Evolutionary conservation across 2,113 vertebrate genomes (phyloP).

Genomic region (Muntiacus reevesi): DNA sequence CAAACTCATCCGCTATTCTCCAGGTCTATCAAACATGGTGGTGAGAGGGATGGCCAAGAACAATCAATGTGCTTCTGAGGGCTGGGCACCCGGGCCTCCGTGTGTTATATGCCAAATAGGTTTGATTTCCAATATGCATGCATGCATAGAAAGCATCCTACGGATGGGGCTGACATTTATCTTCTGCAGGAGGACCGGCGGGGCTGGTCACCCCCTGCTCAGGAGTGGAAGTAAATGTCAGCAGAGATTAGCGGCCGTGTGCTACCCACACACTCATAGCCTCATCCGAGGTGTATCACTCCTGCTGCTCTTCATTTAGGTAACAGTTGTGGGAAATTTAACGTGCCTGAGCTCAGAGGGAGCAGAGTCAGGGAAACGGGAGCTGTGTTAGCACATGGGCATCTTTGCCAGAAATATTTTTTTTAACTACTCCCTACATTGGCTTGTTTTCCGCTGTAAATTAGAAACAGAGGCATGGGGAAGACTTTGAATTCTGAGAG

Average conservation of each 20-base stretch:
- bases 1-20: background rate
- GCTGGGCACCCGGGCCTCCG: slow-evolving; percentile 3
- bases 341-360: slow-evolving; percentile 52
- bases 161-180: slow-evolving; percentile 77
- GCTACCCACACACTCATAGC: slow-evolving; percentile 72
- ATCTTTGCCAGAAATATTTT: slow-evolving; percentile 1
- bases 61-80: background rate
- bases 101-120: slow-evolving; percentile 37
- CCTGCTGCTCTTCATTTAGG: slow-evolving; percentile 63
- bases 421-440: background rate
- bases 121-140: slow-evolving; percentile 72
- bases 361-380: slow-evolving; percentile 43
- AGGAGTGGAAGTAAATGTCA: slow-evolving; percentile 82
- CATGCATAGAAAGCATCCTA: slow-evolving; percentile 61
- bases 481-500: background rate
- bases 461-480: background rate
- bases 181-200: slow-evolving; percentile 76
- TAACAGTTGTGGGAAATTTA: slow-evolving; percentile 77
- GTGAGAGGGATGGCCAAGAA: background rate
- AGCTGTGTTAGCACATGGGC: background rate
- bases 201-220: slow-evolving; percentile 80
- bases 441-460: background rate
- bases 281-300: slow-evolving; percentile 72
- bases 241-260: slow-evolving; percentile 79
- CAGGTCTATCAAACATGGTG: background rate